These are phyloP conservation scores for Sebastes dallii DNA, from an alignment of 2,797 vertebrate genomes.

Conservation along the genomic window DNA sequence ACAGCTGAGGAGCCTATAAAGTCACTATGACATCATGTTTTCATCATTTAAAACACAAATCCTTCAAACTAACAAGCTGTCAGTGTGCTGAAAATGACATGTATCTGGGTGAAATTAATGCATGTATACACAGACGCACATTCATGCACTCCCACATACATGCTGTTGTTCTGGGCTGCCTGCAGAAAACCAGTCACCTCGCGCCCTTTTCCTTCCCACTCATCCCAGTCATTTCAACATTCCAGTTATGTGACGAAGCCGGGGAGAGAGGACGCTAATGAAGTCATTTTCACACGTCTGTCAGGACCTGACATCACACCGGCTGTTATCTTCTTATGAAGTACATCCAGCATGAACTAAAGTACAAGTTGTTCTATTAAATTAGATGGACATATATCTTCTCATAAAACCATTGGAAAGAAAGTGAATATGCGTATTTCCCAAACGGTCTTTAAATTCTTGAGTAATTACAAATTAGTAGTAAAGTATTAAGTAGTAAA, in stretches of 20 bases:
- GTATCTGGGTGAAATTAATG: neutral
- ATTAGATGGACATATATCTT: neutral
- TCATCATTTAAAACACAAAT: neutral
- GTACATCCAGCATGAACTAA: neutral
- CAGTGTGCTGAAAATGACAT: neutral
- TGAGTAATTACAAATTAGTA: neutral
- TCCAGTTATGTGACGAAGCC: conserved; percentile 4
- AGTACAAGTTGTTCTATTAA: neutral
- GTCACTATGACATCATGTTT: neutral
- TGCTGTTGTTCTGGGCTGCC: conserved; percentile 16
- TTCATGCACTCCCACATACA: conserved; percentile 20
- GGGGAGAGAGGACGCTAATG: neutral
- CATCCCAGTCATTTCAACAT: conserved; percentile 15
- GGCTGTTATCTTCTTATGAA: neutral
- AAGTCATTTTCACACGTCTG: neutral
- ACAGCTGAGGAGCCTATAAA: neutral
- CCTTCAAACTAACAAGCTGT: neutral
- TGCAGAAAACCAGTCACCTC: conserved; percentile 17
- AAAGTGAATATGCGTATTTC: neutral
- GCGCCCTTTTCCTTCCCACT: conserved; percentile 39
- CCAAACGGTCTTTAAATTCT: neutral
- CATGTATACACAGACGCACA: neutral
- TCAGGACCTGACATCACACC: neutral
- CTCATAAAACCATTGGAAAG: neutral
- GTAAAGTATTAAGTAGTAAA: neutral